phyloP scores from a whole-genome alignment of 2,888 invertebrate genomes.

The Nysson spinosus region DNA sequence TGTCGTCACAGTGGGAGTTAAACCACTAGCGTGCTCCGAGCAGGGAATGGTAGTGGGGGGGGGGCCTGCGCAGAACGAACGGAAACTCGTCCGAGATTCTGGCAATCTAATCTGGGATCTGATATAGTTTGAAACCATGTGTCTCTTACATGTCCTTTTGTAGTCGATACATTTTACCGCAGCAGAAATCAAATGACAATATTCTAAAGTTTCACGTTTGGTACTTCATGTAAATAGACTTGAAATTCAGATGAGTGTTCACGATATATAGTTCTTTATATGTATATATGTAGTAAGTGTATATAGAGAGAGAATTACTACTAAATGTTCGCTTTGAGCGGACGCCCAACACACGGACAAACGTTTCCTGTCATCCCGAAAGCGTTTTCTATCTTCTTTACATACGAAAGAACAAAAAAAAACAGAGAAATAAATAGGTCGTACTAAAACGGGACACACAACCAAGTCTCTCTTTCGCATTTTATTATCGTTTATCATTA shows the following conservation, averaged over 20 bases:
- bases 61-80: too few relatives aligned
- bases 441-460: constrained; percentile 50
- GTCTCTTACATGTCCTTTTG: constrained; percentile 1
- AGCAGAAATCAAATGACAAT: constrained; percentile 24
- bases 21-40: too few relatives aligned
- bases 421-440: too few relatives aligned
- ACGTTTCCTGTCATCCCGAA: constrained; percentile 27
- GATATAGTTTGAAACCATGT: too few relatives aligned
- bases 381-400: constrained; percentile 17
- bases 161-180: constrained; percentile 15
- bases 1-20: too few relatives aligned
- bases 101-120: too few relatives aligned
- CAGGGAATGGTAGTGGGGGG: too few relatives aligned
- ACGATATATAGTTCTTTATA: constrained; percentile 16
- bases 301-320: constrained; percentile 13
- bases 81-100: too few relatives aligned
- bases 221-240: constrained; percentile 21
- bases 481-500: too few relatives aligned
- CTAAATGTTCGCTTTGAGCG: constrained; percentile 27
- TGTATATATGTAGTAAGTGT: constrained; percentile 1
- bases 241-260: constrained; percentile 36
- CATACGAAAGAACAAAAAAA: constrained; percentile 32
- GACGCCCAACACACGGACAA: constrained; percentile 34
- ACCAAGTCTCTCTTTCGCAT: constrained; percentile 44
- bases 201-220: constrained; percentile 18